Evolutionary conservation across 1,140 invertebrate species (phyloP), one percentile per base, ranked within the genome.

Genomic region (Dendroctonus valens): DNA sequence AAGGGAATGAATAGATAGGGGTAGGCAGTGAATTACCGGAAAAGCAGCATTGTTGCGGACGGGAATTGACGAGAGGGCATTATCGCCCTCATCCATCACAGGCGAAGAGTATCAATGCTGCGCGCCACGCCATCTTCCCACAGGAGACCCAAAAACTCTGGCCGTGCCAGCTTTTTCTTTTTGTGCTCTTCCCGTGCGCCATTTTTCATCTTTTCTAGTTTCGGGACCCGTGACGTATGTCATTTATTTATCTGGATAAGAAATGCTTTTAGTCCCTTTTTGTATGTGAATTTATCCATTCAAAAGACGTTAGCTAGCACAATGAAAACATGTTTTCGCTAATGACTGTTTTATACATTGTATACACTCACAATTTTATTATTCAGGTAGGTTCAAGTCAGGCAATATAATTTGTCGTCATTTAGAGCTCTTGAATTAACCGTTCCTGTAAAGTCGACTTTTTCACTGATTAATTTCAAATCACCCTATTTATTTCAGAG

Each of bases 1-100:
- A 69, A 59, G 48, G 57, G 51, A 61, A 75, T 77, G 73, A 76
- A 77, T 77, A 75, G 74, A 77, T 75, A 75, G 75, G 75, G 74
- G 74, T 71, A 74, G 69, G 71, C 68, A 74, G 74, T 74, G 75
- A 74, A 74, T 74, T 75, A 76, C 70, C 71, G 73, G 75, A 70
- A 69, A 70, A 70, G 65, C 70, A 74, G 76, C 75, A 77, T 77
- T 77, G 76, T 72, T 76, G 74, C 73, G 75, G 78, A 79, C 77
- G 76, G 74, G 78, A 73, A 79, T 79, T 79, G 77, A 79, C 77
- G 78, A 78, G 73, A 73, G 75, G 74, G 75, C 75, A 78, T 79
- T 79, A 79, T 79, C 78, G 73, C 78, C 69, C 67, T 68, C 76
- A 79, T 79, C 75, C 75, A 77, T 79, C 78, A 79, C 75, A 6